Base-by-base conservation (phyloP, 2,797 vertebrate genomes). In the Cottoperca gobio region DNA sequence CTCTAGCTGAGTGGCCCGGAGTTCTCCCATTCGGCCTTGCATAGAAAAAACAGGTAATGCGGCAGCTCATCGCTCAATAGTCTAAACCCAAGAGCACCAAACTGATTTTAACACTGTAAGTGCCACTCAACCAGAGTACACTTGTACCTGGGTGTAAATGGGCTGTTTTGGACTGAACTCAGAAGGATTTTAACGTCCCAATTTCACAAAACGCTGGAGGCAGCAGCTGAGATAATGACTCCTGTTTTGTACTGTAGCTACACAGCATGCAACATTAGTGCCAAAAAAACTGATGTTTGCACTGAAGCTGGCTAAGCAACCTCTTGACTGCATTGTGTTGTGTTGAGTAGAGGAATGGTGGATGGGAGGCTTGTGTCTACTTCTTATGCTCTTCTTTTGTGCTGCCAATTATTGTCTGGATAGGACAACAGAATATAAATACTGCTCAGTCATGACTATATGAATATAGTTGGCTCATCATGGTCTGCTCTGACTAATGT, bases 1-100 rank as follows among this genome's bases (percentile, higher is more conserved):
- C 78, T 85, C 52, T 69, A 79, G 60, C 71, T 65, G 78, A 79
- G 71, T 76, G 75, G 81, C 86, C 64, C 66, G 78, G 75, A 80
- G 63, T 53, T 81, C 71, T 82, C 46, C 65, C 62, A 26, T 60
- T 57, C 35, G 24, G 69, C 61, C 55, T 69, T 78, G 71, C 63
- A 62, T 48, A 42, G 59, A 84, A 78, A 45, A 77, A 84, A 59
- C 70, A 77, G 66, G 78, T 58, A 58, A 62, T 64, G 72, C 78
- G 58, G 66, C 68, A 73, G 62, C 83, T 78, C 57, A 50, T 37
- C 8, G 14, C 62, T 80, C 60, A 13, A 37, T 23, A 45, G 62
- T 74, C 43, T 45, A 40, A 49, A 79, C 76, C 76, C 79, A 78
- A 79, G 63, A 65, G 75, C 73, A 61, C 24, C 57, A 70, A 70